Evolutionary conservation across 2,888 invertebrate species (phyloP).

Genomic region (Rhagophthalmus giganteus): DNA sequence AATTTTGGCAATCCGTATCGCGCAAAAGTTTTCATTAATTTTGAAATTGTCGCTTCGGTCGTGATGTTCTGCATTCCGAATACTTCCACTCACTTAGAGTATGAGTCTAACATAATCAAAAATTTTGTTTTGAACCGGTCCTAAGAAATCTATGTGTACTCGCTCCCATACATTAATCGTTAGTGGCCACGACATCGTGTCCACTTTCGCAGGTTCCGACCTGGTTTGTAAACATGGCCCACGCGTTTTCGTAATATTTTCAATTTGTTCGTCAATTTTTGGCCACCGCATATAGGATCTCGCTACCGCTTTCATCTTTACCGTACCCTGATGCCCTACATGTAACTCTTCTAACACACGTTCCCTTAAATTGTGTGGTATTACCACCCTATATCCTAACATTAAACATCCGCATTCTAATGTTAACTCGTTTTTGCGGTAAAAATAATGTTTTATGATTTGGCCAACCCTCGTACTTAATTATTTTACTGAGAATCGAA

Average conservation of each 20-base stretch:
- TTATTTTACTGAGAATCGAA: too few relatives aligned
- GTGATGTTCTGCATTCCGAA: too few relatives aligned
- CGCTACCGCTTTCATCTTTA: slow-evolving; percentile 1
- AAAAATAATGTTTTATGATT: slow-evolving; percentile 1
- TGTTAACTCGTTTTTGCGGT: slow-evolving; percentile 1
- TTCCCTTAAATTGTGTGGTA: slow-evolving; percentile 11
- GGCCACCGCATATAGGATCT: slow-evolving; percentile 3
- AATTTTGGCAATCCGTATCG: too few relatives aligned
- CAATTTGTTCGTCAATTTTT: not conserved
- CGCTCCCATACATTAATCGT: not conserved
- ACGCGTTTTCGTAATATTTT: not conserved
- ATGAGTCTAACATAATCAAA: too few relatives aligned
- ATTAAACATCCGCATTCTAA: slow-evolving; percentile 5
- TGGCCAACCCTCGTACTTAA: too few relatives aligned
- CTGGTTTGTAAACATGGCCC: not conserved
- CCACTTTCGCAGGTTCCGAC: not conserved
- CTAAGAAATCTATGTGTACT: not conserved
- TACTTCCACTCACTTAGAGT: too few relatives aligned
- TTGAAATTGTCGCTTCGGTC: too few relatives aligned
- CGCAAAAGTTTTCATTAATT: too few relatives aligned
- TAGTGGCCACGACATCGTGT: not conserved
- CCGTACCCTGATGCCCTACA: not conserved
- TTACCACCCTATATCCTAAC: slow-evolving; percentile 12
- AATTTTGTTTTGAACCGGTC: not conserved
- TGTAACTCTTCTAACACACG: slow-evolving; percentile 1